Evolutionary conservation across 2,888 invertebrate genomes (phyloP).

Genomic region (Leucozona laternaria): DNA sequence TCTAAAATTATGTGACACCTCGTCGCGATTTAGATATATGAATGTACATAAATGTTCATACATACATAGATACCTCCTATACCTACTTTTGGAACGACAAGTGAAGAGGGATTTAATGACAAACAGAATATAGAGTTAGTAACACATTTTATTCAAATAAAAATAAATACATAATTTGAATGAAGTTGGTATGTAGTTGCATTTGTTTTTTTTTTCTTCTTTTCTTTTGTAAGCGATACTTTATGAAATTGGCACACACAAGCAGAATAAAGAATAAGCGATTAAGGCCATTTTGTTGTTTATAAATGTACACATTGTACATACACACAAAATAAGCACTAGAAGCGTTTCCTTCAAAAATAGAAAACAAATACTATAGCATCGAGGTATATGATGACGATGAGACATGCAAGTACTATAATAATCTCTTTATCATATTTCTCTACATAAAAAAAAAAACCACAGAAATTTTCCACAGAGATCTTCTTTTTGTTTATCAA

Average conservation of each 20-base stretch:
- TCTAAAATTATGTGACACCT: too few species aligned
- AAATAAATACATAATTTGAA: not conserved
- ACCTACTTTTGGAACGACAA: not conserved
- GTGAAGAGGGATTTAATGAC: not conserved
- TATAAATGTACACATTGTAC: too few species aligned
- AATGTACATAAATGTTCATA: too few species aligned
- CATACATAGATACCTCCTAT: too few species aligned
- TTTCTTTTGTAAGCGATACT: not conserved
- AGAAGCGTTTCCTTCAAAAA: not conserved
- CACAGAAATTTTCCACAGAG: not conserved
- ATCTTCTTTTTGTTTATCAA: not conserved
- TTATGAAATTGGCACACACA: not conserved
- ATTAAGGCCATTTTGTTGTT: slow-evolving; percentile 17
- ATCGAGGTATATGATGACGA: not conserved
- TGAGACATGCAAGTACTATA: not conserved
- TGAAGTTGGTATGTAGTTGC: not conserved
- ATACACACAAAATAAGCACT: not conserved
- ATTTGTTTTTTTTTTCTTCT: not conserved
- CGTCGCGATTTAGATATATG: too few species aligned
- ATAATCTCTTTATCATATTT: slow-evolving; percentile 1
- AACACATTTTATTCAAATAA: not conserved
- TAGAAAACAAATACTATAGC: not conserved
- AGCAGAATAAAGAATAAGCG: slow-evolving; percentile 11
- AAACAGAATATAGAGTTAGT: not conserved
- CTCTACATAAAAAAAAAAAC: not conserved